phyloP scores from a whole-genome alignment of 2,888 invertebrate species.

The Agonopterix subpropinquella region DNA sequence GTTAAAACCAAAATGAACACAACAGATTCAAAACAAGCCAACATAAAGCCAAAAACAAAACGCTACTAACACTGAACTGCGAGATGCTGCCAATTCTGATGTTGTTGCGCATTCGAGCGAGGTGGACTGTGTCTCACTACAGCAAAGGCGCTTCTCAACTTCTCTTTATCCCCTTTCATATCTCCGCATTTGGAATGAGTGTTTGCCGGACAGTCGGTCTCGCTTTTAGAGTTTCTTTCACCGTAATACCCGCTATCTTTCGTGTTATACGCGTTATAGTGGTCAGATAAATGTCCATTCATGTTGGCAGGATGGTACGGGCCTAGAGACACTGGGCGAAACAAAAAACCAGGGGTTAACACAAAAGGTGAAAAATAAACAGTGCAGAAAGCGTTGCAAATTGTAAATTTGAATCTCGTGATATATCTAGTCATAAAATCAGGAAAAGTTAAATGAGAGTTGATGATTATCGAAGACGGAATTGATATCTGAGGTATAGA shows the following conservation, averaged over 20 bases:
- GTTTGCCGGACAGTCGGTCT: conserved; percentile 66
- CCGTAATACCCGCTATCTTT: conserved; percentile 70
- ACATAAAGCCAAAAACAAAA: conserved; percentile 18
- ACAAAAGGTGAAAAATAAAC: conserved; percentile 69
- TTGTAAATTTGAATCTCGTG: conserved; percentile 28
- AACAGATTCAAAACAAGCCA: conserved; percentile 16
- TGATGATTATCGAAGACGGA: too few relatives aligned
- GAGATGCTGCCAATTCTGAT: conserved; percentile 77
- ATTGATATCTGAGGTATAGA: too few relatives aligned
- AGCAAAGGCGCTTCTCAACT: conserved; percentile 78
- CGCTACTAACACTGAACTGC: conserved; percentile 80
- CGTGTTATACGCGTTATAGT: conserved; percentile 68
- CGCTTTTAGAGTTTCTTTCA: conserved; percentile 67
- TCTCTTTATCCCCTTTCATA: conserved; percentile 69
- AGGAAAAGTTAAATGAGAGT: too few relatives aligned
- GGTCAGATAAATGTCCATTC: conserved; percentile 67
- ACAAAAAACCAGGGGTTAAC: conserved; percentile 58
- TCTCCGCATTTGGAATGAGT: conserved; percentile 65
- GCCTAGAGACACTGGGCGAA: conserved; percentile 66
- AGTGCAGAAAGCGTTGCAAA: conserved; percentile 44
- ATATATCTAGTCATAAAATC: too few relatives aligned
- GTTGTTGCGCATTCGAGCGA: conserved; percentile 56
- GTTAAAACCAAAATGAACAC: conserved; percentile 6
- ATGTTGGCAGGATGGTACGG: conserved; percentile 67
- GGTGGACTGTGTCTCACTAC: conserved; percentile 78